Evolutionary conservation across 2,888 invertebrate genomes (phyloP), one percentile per base, ranked within the genome.

Genomic region (Leuctra nigra): DNA sequence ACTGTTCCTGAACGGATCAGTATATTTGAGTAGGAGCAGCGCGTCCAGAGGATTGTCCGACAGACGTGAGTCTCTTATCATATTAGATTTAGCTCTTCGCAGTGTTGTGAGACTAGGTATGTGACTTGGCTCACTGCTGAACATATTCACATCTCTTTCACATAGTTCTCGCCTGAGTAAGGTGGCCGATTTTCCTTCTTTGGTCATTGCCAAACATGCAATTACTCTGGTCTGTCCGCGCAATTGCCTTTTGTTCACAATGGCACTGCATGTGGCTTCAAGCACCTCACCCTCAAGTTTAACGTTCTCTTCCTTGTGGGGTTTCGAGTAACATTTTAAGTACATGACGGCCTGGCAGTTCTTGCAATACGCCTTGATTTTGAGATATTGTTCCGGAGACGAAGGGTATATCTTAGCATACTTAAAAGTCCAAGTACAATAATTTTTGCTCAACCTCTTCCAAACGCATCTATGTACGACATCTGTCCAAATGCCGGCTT

Each of bases 121-220:
- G 41, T 53, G 25, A 14, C 41, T 22, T 24, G 59, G 57, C 50
- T 61, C 55, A 2, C n/a, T 22, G 18, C 59, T 57, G 46, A 59
- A 53, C 23, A 55, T 55, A 7, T 57, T 7, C 55, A 57, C 57
- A 16, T 35, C 13, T 44, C 44, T 25, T 2, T 48, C 36, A 4
- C 57, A 59, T 16, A 46, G 29, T 9, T 36, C 48, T 55, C 52
- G 38, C 6, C 54, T 38, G 11, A 57, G 14, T 23, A 25, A 29
- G 9, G 55, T 11, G 4, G 61, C 47, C 13, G 55, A 35, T n/a
- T 22, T 36, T 24, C 59, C 55, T 22, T 53, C 35, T 22, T 46
- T 14, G 9, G 23, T 18, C 3, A 46, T 22, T 13, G 46, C 7
- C n/a, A 6, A n/a, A 23, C 46, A 46, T 22, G 22, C 46, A 9